Evolutionary conservation across 1,140 invertebrate genomes (phyloP), one percentile per base, ranked within the genome.

Genomic region (Rhyacophila brunnea): DNA sequence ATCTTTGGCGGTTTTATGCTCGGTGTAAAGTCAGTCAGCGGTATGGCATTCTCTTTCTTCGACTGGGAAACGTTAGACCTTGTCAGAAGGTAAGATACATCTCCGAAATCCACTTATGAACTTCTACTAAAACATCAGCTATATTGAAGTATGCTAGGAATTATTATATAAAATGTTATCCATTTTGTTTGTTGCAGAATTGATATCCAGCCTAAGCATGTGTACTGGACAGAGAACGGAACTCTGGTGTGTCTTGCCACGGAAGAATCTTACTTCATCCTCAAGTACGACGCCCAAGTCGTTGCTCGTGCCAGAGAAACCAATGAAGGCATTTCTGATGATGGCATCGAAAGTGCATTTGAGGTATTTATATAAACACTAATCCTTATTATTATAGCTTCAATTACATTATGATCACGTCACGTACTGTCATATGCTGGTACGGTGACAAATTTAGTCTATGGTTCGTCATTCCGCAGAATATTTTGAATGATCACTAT

Each of bases 141-240:
- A n/a, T n/a, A n/a, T n/a, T n/a, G n/a, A n/a, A n/a, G n/a, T n/a
- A n/a, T n/a, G n/a, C n/a, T n/a, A n/a, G n/a, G n/a, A n/a, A n/a
- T 10, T 44, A 14, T 17, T 17, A 14, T 14, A 10, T 14, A 44
- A 44, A 1, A 44, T 14, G 15, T 47, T 47, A 7, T 47, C 5
- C 19, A 47, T 50, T 34, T 47, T 46, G 2, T 2, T 6, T 46
- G 9, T 46, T 58, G 7, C 67, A 79, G 77, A 40, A 98, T 99
- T 71, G 96, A 98, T 79, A 97, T 98, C 67, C 90, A 93, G 70
- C 93, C 94, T 0, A 93, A 91, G 51, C 88, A 90, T 68, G 91
- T 99, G 13, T 96, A 90, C 71, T 99, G 98, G 98, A 95, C 95
- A 17, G 97, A 99, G 76, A 95, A 88, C 74, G 96, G 96, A 6